Base-by-base conservation (phyloP, 2,888 invertebrate genomes). In the Holacanthella duospinosa region DNA sequence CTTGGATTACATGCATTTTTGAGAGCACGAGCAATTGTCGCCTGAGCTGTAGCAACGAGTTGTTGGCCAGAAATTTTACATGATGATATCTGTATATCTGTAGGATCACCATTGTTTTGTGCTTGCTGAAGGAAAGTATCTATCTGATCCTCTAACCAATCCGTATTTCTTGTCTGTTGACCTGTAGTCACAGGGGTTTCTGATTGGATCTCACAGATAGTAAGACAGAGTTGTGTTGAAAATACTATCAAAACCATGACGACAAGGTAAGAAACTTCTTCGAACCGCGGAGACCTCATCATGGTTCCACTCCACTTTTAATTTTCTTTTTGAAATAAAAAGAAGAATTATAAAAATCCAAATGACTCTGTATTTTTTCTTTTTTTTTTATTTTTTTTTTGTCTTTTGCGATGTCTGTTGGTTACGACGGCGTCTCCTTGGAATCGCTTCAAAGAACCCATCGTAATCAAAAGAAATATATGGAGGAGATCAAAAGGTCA, bases 11-110 rank as follows among this genome's bases (percentile, higher is more conserved):
- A 78, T 55, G 76, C 75, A 58, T 78, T 77, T 3, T 76, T 77
- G 1, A 78, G 74, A 16, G 78, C 77, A 58, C 76, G 74, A 2
- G 77, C 76, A 4, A 77, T 77, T 0, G 77, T 78, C 3, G 79
- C 76, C 64, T 75, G 75, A 27, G 78, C 79, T 26, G 76, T 76
- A 1, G 78, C 77, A 2, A 77, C 75, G 19, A 79, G 70, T 65
- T 78, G 75, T 58, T 78, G 76, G 2, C 76, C 77, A 12, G 74
- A 75, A 55, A 79, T 76, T 67, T 74, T 76, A 64, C 79, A 79
- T 16, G 72, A 75, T 1, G 78, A 75, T 48, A 77, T 75, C 36
- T 36, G 36, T 48, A 75, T 76, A 64, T 78, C 78, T 12, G 75
- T 75, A 1, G 75, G 74, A 2, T 74, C 74, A 12, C 69, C 68